Evolutionary conservation across 2,888 invertebrate species (phyloP).

Genomic region (Galeopsomyia nigrocyanea): DNA sequence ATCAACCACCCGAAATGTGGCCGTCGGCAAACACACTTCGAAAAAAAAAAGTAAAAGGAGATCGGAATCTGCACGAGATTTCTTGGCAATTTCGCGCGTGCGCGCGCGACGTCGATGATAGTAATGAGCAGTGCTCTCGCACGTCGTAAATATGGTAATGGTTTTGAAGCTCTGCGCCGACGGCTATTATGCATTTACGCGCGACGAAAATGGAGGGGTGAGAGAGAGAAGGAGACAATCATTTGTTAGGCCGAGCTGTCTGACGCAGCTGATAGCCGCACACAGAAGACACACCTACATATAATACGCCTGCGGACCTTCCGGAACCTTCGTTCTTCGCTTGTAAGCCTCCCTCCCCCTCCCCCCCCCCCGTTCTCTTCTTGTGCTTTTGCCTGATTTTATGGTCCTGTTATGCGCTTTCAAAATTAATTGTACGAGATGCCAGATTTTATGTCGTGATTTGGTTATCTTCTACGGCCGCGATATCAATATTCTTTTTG

Average conservation of each 20-base stretch:
- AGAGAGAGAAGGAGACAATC: slow-evolving; percentile 55
- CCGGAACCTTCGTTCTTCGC: too few species aligned
- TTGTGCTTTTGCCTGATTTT: slow-evolving; percentile 10
- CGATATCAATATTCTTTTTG: too few species aligned
- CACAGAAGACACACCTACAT: slow-evolving; percentile 50
- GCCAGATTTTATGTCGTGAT: too few species aligned
- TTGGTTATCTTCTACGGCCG: too few species aligned
- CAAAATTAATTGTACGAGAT: too few species aligned
- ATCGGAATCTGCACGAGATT: too few species aligned
- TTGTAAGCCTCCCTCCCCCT: not conserved
- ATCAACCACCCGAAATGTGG: too few species aligned
- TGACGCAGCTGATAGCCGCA: slow-evolving; percentile 62
- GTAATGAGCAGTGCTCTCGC: slow-evolving; percentile 49
- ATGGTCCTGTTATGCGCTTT: too few species aligned
- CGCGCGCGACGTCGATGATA: slow-evolving; percentile 44
- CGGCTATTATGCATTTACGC: slow-evolving; percentile 64
- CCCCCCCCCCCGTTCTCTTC: not conserved
- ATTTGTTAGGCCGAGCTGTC: slow-evolving; percentile 67
- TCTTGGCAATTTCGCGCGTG: slow-evolving; percentile 6
- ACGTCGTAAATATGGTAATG: slow-evolving; percentile 66
- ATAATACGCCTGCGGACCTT: slow-evolving; percentile 43
- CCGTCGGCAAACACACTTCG: too few species aligned
- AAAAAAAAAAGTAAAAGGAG: too few species aligned
- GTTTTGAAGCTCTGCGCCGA: slow-evolving; percentile 57
- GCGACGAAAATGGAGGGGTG: slow-evolving; percentile 51